A percentile compares a stretch with the other conserved stretches of the same genome.
phyloP scores from a whole-genome alignment of 2,797 vertebrate genomes.

The Paguma larvata region DNA sequence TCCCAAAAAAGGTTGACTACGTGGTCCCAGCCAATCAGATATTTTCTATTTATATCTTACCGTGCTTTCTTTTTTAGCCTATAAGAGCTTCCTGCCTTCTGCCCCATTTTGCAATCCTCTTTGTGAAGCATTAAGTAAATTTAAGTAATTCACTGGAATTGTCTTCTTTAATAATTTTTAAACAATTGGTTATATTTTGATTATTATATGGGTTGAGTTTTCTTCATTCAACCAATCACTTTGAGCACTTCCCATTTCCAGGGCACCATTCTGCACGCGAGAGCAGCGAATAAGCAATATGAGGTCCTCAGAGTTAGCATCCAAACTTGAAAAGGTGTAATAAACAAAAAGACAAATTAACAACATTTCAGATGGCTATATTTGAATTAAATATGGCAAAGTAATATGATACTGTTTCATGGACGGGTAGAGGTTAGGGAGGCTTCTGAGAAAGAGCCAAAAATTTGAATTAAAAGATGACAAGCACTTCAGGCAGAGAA shows the following conservation, averaged over 20 bases:
- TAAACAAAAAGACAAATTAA: neutral
- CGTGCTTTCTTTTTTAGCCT: neutral
- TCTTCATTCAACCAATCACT: neutral
- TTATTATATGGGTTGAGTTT: neutral
- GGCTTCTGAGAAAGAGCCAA: neutral
- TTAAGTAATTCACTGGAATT: neutral
- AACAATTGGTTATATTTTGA: neutral
- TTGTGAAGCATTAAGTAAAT: neutral
- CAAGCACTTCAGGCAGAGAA: neutral
- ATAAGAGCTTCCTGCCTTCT: neutral
- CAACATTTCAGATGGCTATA: neutral
- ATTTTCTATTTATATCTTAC: neutral
- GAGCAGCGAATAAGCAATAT: neutral
- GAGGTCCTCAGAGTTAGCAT: neutral
- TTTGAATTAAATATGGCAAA: neutral
- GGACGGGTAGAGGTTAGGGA: neutral
- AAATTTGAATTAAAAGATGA: neutral
- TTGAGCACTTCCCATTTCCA: neutral
- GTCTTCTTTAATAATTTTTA: neutral
- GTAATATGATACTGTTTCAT: neutral
- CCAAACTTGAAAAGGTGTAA: neutral
- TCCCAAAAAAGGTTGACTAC: neutral
- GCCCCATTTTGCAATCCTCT: neutral
- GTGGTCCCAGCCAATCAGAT: neutral
- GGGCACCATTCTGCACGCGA: neutral